Evolutionary conservation across 2,113 vertebrate species (phyloP).

Genomic region (Andinoacara biseriatus): DNA sequence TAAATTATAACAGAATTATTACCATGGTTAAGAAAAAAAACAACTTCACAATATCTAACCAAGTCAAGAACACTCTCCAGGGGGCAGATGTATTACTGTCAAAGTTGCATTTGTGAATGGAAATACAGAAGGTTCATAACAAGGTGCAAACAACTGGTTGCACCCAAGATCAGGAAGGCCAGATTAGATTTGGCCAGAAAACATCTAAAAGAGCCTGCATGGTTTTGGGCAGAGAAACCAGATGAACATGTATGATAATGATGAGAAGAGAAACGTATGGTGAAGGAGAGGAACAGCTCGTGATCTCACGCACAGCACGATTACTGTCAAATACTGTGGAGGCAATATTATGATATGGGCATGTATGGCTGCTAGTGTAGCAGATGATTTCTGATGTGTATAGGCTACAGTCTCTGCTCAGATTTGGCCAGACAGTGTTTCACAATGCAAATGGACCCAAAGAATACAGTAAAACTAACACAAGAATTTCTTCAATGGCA

Average conservation of each 20-base stretch:
- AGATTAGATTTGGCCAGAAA: not conserved
- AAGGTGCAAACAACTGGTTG: not conserved
- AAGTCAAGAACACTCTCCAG: not conserved
- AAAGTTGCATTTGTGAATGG: not conserved
- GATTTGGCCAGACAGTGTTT: too few species aligned
- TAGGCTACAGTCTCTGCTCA: too few species aligned
- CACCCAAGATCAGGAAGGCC: not conserved
- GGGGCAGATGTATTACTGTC: not conserved
- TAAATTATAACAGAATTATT: too few species aligned
- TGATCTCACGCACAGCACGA: too few species aligned
- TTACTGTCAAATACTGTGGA: too few species aligned
- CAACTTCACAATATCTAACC: not conserved
- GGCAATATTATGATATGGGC: too few species aligned
- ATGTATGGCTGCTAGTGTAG: too few species aligned
- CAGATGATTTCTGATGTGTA: too few species aligned
- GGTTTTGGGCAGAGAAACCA: not conserved
- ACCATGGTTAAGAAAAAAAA: too few species aligned
- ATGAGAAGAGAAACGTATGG: not conserved
- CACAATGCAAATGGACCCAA: too few species aligned
- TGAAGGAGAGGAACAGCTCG: not conserved
- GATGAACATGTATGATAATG: not conserved
- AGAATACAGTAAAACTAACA: too few species aligned
- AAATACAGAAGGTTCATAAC: not conserved
- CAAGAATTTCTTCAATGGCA: too few species aligned
- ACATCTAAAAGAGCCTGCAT: not conserved